Evolutionary conservation across 2,797 vertebrate species (phyloP).

Genomic region (Sebastes cheni): DNA sequence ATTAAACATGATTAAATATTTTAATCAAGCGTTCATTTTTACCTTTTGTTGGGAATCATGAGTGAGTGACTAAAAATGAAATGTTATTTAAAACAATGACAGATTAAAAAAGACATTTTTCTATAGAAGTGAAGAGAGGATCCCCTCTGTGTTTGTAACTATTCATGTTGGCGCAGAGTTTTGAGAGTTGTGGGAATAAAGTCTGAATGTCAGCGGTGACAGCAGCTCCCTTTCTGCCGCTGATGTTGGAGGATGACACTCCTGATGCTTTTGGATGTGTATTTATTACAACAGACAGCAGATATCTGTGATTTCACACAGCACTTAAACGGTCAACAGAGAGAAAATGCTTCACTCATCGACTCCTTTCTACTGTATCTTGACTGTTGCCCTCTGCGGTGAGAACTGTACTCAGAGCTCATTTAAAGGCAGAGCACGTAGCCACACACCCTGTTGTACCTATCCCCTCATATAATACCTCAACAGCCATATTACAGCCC

Average conservation of each 20-base stretch:
- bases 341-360: slow-evolving; percentile 25
- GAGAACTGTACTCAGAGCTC: slow-evolving; percentile 37
- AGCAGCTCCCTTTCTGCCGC: slow-evolving; percentile 13
- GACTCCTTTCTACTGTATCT: slow-evolving; percentile 29
- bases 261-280: slow-evolving; percentile 1
- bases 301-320: slow-evolving; percentile 30
- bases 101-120: neutral
- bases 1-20: too few species aligned
- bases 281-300: slow-evolving; percentile 30
- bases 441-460: slow-evolving; percentile 37
- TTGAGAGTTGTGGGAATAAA: slow-evolving; percentile 2
- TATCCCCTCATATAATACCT: slow-evolving; percentile 47
- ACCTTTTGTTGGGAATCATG: neutral
- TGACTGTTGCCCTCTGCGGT: slow-evolving; percentile 56
- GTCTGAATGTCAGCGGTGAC: neutral
- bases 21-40: neutral
- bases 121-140: neutral
- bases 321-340: slow-evolving; percentile 22
- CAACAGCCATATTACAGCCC: slow-evolving; percentile 24
- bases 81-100: slow-evolving; percentile 5
- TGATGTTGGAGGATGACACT: slow-evolving; percentile 1
- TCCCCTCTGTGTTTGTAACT: neutral
- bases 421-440: slow-evolving; percentile 55
- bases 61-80: neutral
- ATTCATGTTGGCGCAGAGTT: neutral